phyloP scores from a whole-genome alignment of 1,140 invertebrate genomes.

The Pseudachorutes palmiensis region DNA sequence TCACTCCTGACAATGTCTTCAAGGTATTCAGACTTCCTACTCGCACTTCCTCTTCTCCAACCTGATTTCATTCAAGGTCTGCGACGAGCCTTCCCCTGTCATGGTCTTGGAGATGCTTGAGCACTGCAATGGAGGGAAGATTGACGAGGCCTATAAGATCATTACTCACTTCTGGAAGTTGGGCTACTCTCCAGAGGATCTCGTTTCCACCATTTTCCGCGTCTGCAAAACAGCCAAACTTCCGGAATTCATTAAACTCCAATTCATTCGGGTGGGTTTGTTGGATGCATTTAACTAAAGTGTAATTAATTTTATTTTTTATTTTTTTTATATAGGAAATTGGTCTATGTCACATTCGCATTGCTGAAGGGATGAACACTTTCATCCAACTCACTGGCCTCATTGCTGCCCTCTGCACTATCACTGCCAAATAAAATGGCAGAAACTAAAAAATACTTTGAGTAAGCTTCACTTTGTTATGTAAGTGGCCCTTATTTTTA shows the following conservation, averaged over 20 bases:
- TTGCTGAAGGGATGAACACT: constrained; percentile 78
- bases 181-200: constrained; percentile 93
- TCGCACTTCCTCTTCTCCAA: background rate
- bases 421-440: constrained; percentile 2
- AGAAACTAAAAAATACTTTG: constrained; percentile 1
- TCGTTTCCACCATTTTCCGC: constrained; percentile 88
- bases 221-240: constrained; percentile 80
- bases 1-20: constrained; percentile 94
- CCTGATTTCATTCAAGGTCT: constrained; percentile 56
- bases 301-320: constrained; percentile 27
- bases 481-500: background rate
- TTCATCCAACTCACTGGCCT: constrained; percentile 83
- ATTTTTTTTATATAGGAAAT: constrained; percentile 67
- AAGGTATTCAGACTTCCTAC: constrained; percentile 52
- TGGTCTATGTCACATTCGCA: constrained; percentile 80
- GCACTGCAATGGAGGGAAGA: constrained; percentile 68
- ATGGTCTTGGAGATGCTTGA: constrained; percentile 87
- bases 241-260: constrained; percentile 70
- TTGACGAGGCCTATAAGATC: constrained; percentile 79
- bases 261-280: constrained; percentile 67
- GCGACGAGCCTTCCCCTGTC: constrained; percentile 97
- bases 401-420: constrained; percentile 57
- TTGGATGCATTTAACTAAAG: constrained; percentile 12
- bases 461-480: background rate
- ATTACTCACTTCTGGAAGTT: constrained; percentile 80